Percentiles rank a stretch among this genome's conserved stretches.
Evolutionary conservation across 2,113 vertebrate species (phyloP).

Genomic region (Grantiella picta): DNA sequence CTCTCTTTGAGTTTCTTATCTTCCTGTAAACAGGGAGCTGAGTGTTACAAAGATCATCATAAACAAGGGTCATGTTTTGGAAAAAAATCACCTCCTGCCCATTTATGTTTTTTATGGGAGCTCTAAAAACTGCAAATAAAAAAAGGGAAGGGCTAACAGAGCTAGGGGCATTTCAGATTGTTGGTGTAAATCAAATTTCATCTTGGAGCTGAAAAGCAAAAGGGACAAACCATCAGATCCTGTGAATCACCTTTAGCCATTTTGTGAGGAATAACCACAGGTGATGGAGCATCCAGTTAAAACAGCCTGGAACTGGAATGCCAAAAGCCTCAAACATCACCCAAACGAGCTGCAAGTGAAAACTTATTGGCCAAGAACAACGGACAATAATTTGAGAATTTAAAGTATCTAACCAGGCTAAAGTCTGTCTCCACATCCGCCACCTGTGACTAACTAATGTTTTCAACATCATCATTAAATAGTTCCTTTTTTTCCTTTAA

Average conservation of each 20-base stretch:
- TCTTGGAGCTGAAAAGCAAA: not conserved
- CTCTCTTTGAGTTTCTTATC: not conserved
- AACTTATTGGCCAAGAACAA: not conserved
- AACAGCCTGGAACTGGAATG: not conserved
- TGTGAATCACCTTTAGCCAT: not conserved
- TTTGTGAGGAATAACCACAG: not conserved
- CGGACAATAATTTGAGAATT: not conserved
- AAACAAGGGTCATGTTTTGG: not conserved
- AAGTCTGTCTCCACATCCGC: not conserved
- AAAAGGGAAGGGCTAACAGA: not conserved
- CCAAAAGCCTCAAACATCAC: not conserved
- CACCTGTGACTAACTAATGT: not conserved
- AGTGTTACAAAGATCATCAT: not conserved
- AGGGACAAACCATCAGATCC: not conserved
- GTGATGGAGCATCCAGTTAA: not conserved
- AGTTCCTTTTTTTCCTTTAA: not conserved
- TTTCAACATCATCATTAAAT: not conserved
- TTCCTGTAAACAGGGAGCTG: not conserved
- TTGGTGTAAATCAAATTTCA: not conserved
- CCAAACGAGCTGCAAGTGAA: not conserved
- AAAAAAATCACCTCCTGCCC: not conserved
- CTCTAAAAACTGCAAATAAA: not conserved
- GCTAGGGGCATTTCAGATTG: not conserved
- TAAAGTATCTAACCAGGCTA: not conserved
- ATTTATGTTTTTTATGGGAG: not conserved